Conservation (phyloP, 2,888 invertebrate species). For the Trissonchulus sp. region DNA sequence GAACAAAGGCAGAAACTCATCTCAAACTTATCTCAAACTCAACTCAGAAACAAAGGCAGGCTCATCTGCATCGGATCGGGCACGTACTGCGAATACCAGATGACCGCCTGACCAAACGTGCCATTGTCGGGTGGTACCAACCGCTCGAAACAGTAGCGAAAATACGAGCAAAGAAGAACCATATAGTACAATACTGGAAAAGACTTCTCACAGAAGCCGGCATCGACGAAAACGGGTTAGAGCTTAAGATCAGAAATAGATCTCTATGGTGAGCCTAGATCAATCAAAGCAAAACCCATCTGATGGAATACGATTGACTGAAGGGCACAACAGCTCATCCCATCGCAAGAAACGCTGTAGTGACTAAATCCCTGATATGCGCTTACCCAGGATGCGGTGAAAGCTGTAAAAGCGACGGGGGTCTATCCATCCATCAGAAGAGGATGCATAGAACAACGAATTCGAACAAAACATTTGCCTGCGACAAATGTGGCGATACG, state of each 20-base stretch:
- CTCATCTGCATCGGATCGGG: not conserved
- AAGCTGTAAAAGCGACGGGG: not conserved
- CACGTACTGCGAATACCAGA: constrained; percentile 2
- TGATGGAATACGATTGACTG: not conserved
- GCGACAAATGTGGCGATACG: constrained; percentile 16
- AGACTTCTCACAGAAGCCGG: constrained; percentile 1
- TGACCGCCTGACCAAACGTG: constrained; percentile 15
- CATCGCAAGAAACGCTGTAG: not conserved
- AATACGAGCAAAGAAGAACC: not conserved
- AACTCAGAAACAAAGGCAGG: no score
- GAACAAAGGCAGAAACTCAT: not conserved
- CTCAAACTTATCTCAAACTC: no score
- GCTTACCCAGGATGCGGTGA: not conserved
- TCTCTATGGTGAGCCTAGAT: not conserved
- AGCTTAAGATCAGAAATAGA: not conserved
- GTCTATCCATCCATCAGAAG: constrained; percentile 15
- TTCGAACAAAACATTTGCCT: not conserved
- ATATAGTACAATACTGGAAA: constrained; percentile 7
- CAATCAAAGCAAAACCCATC: constrained; percentile 2
- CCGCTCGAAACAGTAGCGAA: not conserved
- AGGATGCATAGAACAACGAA: not conserved
- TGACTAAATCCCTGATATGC: constrained; percentile 1
- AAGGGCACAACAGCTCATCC: not conserved
- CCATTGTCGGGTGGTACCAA: not conserved
- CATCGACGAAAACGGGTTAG: not conserved